Base-by-base conservation (phyloP, 2,888 invertebrate species). In the Dryomyza anilis region DNA sequence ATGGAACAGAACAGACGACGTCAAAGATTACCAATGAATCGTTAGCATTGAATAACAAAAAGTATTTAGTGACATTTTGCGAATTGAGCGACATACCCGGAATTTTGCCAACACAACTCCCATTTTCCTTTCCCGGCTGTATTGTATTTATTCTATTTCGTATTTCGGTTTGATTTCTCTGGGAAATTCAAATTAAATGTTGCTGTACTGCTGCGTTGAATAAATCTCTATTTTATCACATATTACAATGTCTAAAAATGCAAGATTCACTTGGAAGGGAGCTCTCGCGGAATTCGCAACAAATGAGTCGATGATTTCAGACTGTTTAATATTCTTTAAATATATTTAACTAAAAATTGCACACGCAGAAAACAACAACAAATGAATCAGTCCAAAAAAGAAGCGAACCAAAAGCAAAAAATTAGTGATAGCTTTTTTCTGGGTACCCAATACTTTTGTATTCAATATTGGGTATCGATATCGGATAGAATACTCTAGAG, bases 1-100 rank as follows among this genome's bases (percentile, higher is more conserved):
- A 79, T 75, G n/a, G 77, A 77, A 30, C 48, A 66, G 14, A 58
- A 50, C 66, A 67, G 60, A 58, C 64, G 68, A 59, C 58, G 55
- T 63, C 58, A 59, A 64, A 61, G 36, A 55, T 60, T 61, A 39
- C 39, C 39, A 12, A 30, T 19, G 50, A 23, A 55, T 23, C 23
- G 23, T 23, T 7, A 43, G 29, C 39, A 53, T 27, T 43, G 53
- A 66, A 68, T 67, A 55, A 56, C 46, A 62, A 59, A 29, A 43
- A 52, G 46, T 57, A 50, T 63, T 7, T 39, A 66, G 66, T 65
- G 29, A 58, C 27, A 50, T 29, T 78, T n/a, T n/a, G n/a, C n/a
- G n/a, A n/a, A n/a, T n/a, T n/a, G n/a, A n/a, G n/a, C n/a, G n/a
- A 86, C 88, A 87, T 84, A 90, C 90, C 81, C 89, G 86, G 84